Percentiles rank a stretch among this genome's conserved stretches.
Conservation (phyloP, 2,888 invertebrate species). For the Melanotus villosus region DNA sequence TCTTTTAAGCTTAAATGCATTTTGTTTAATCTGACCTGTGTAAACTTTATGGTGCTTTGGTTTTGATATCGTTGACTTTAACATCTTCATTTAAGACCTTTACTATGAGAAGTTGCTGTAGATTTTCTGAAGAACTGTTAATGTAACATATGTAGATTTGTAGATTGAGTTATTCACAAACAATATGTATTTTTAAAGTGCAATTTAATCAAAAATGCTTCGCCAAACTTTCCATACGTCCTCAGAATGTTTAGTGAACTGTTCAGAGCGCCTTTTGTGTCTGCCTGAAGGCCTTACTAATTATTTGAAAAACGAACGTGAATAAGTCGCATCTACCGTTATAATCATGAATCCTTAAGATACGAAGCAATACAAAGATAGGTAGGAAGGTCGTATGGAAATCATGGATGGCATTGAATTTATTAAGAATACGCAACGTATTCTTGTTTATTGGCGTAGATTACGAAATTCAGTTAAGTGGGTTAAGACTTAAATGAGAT, state of each 20-base stretch:
- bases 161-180: too few relatives aligned
- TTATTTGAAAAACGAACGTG: too few relatives aligned
- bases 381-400: conserved; percentile 33
- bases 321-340: conserved; percentile 27
- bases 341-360: conserved; percentile 20
- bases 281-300: too few relatives aligned
- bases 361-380: background rate
- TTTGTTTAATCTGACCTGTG: conserved; percentile 12
- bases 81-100: conserved; percentile 1
- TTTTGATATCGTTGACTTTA: background rate
- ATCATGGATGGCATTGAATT: conserved; percentile 18
- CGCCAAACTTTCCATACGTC: too few relatives aligned
- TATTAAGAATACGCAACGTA: background rate
- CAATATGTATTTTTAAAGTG: too few relatives aligned
- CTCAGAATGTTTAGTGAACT: too few relatives aligned
- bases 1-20: conserved; percentile 7
- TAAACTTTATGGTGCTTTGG: background rate
- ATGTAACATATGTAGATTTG: too few relatives aligned
- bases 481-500: background rate
- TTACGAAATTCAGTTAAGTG: background rate
- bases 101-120: too few relatives aligned
- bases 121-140: too few relatives aligned
- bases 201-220: too few relatives aligned
- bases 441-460: background rate
- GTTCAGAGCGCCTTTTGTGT: too few relatives aligned